Conservation (phyloP, 2,113 vertebrate species). For the Seriola rivoliana region DNA sequence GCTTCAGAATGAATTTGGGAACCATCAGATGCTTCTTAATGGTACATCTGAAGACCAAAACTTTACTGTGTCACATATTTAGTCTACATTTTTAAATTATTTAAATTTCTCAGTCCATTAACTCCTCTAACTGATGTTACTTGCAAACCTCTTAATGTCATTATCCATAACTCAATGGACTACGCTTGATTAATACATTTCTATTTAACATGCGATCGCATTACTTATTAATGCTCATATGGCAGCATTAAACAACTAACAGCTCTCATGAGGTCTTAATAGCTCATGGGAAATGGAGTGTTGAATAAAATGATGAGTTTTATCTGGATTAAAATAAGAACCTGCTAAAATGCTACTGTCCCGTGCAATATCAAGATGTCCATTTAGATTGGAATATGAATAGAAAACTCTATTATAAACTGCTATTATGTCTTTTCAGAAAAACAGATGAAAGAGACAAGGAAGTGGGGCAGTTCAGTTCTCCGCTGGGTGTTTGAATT, state of each 20-base stretch:
- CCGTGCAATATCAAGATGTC: neutral
- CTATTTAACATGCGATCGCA: neutral
- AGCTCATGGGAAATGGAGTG: neutral
- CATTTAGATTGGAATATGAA: neutral
- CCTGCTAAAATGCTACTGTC: neutral
- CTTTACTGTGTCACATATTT: neutral
- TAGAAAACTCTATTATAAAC: neutral
- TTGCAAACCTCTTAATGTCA: too few species aligned
- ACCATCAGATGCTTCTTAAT: too few species aligned
- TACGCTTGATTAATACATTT: neutral
- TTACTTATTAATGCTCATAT: neutral
- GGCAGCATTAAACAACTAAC: neutral
- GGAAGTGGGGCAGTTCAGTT: constrained; percentile 11
- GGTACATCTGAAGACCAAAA: too few species aligned
- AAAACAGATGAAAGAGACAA: neutral
- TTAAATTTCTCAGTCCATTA: neutral
- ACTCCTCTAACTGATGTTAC: neutral
- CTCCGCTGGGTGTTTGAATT: neutral
- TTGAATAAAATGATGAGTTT: neutral
- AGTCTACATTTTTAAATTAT: neutral
- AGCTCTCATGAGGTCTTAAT: neutral
- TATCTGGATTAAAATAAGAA: neutral
- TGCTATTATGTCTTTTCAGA: neutral
- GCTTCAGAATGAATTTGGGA: too few species aligned
- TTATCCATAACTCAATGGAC: neutral